Percentiles rank a stretch among this genome's conserved stretches.
phyloP scores from a whole-genome alignment of 2,888 invertebrate genomes.

The Ormyrus labotus region DNA sequence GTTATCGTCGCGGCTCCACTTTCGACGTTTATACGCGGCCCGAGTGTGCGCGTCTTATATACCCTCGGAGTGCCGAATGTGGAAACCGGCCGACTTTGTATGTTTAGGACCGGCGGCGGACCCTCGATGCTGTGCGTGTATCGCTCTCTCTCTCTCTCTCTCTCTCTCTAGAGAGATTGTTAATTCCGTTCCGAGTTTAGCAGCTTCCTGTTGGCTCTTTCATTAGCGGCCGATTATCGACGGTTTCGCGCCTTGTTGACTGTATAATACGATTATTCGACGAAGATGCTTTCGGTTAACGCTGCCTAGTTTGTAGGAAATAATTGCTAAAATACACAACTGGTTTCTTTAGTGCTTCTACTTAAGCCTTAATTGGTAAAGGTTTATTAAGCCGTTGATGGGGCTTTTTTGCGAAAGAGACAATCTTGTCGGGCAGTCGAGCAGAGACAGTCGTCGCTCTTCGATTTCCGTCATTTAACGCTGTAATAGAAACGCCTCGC shows the following conservation, averaged over 20 bases:
- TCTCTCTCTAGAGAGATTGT: constrained; percentile 9
- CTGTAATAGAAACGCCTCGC: constrained; percentile 30
- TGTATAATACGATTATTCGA: neutral
- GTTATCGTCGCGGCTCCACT: constrained; percentile 39
- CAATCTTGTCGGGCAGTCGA: neutral
- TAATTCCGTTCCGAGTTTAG: constrained; percentile 21
- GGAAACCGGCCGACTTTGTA: constrained; percentile 35
- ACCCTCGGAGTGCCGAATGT: neutral
- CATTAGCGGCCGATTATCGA: constrained; percentile 19
- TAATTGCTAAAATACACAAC: too few species aligned
- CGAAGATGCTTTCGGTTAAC: too few species aligned
- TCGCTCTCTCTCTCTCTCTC: neutral
- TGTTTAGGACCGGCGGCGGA: constrained; percentile 14
- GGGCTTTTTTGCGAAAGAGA: constrained; percentile 2
- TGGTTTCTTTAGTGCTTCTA: neutral
- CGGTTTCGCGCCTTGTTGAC: constrained; percentile 4
- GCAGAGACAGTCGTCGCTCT: neutral
- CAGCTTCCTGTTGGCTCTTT: constrained; percentile 23
- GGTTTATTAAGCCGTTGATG: constrained; percentile 6
- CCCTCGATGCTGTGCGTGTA: too few species aligned
- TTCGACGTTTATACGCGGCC: neutral
- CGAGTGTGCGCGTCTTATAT: neutral
- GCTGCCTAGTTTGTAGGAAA: too few species aligned
- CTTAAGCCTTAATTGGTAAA: neutral
- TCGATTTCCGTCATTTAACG: constrained; percentile 30